Evolutionary conservation across 1,140 invertebrate species (phyloP).

Genomic region (Drosophila prosaltans): DNA sequence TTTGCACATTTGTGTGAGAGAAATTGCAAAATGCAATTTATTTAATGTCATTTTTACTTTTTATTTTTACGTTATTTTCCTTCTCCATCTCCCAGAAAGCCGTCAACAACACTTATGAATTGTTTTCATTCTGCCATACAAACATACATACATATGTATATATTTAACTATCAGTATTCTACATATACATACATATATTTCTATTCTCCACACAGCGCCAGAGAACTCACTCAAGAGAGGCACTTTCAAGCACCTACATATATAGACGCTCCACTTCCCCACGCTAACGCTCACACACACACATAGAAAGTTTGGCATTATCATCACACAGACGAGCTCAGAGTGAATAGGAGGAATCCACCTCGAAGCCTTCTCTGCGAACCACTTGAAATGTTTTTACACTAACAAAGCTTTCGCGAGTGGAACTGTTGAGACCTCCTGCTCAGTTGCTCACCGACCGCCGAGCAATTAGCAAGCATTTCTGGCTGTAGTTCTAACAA

Average conservation of each 20-base stretch:
- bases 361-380: not conserved
- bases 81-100: not conserved
- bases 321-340: constrained; percentile 3
- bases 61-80: not conserved
- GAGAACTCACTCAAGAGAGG: constrained; percentile 3
- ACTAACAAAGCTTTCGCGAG: constrained; percentile 37
- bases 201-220: constrained; percentile 4
- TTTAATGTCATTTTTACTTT: constrained; percentile 18
- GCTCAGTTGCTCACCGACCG: constrained; percentile 45
- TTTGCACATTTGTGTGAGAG: not conserved
- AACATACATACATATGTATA: not conserved
- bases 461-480: constrained; percentile 43
- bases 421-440: constrained; percentile 6
- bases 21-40: constrained; percentile 6
- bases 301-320: not conserved
- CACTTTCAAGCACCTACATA: not conserved
- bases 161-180: not conserved
- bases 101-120: constrained; percentile 16
- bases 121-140: not conserved
- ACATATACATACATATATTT: not conserved
- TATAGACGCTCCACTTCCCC: not conserved
- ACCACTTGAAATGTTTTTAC: constrained; percentile 25
- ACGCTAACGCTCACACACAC: not conserved
- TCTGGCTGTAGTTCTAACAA: constrained; percentile 9
- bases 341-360: not conserved